Percentiles rank a stretch among this genome's conserved stretches.
phyloP scores from a whole-genome alignment of 2,888 invertebrate species.

The Hemaris fuciformis region DNA sequence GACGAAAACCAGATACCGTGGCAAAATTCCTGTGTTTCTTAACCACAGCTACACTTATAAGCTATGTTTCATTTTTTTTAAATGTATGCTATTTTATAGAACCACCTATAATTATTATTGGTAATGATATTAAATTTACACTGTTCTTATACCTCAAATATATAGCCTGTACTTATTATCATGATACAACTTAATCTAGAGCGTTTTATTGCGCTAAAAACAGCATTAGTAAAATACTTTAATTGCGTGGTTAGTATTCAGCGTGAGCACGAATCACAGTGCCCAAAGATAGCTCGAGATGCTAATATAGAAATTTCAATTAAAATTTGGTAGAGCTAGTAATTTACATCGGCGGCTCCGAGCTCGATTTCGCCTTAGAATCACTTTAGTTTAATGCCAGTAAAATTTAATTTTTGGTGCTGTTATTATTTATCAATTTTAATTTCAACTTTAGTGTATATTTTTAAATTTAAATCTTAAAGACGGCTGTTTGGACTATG shows the following conservation, averaged over 20 bases:
- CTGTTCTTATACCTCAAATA: neutral
- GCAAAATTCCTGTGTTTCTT: no score
- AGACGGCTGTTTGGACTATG: no score
- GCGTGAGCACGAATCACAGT: slow-evolving; percentile 9
- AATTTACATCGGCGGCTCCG: slow-evolving; percentile 23
- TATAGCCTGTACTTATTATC: no score
- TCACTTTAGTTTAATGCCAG: slow-evolving; percentile 17
- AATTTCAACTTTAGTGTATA: neutral
- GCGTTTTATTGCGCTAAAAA: neutral
- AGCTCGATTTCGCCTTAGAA: slow-evolving; percentile 27
- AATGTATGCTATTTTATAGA: no score
- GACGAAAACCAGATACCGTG: no score
- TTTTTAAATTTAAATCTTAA: no score
- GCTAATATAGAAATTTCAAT: slow-evolving; percentile 29
- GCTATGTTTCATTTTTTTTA: no score
- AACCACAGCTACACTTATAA: no score
- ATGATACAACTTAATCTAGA: neutral
- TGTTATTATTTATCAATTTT: neutral
- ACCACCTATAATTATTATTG: no score
- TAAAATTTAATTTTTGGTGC: slow-evolving; percentile 30
- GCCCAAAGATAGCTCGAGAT: slow-evolving; percentile 15
- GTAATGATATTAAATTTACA: no score
- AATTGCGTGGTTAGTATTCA: neutral
- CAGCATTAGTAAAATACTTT: neutral
- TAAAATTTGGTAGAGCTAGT: slow-evolving; percentile 31